A percentile compares a stretch with the other conserved stretches of the same genome.
Conservation (phyloP, 2,888 invertebrate genomes). For the Caprella mutica region DNA sequence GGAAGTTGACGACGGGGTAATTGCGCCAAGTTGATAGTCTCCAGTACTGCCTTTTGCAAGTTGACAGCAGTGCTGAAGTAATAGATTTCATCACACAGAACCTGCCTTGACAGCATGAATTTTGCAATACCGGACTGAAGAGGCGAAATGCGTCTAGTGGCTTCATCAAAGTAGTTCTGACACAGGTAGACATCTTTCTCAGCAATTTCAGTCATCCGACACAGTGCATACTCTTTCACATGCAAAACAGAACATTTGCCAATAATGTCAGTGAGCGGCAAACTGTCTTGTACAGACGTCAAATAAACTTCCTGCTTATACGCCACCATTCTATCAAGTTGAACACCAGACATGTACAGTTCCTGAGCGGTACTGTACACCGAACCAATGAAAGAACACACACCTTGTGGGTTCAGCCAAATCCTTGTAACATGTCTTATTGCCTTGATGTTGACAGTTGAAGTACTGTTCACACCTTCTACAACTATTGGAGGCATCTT, state of each 20-base stretch:
- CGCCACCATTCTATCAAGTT: constrained; percentile 46
- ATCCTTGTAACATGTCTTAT: constrained; percentile 87
- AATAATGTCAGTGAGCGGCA: constrained; percentile 78
- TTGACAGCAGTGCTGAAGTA: constrained; percentile 51
- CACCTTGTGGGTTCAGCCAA: constrained; percentile 68
- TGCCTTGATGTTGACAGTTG: constrained; percentile 52
- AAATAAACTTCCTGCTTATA: constrained; percentile 88
- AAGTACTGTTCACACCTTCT: constrained; percentile 47
- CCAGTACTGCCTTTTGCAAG: constrained; percentile 20
- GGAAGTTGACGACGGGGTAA: constrained; percentile 6
- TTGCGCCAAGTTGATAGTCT: constrained; percentile 2
- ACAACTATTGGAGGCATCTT: constrained; percentile 42
- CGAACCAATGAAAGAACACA: neutral
- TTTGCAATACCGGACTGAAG: constrained; percentile 58
- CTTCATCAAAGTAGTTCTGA: constrained; percentile 81
- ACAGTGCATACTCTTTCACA: constrained; percentile 24
- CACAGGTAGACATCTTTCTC: constrained; percentile 88
- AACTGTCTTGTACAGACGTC: constrained; percentile 80
- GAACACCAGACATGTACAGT: constrained; percentile 8
- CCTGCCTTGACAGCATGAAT: constrained; percentile 62
- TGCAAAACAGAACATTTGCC: constrained; percentile 80
- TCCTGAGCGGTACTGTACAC: constrained; percentile 2
- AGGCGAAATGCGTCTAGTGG: constrained; percentile 63
- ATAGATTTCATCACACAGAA: constrained; percentile 86
- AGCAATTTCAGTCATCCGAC: constrained; percentile 79